These are phyloP conservation scores for Chaenogobius annularis DNA, from an alignment of 2,113 vertebrate species.

Conservation along the genomic window DNA sequence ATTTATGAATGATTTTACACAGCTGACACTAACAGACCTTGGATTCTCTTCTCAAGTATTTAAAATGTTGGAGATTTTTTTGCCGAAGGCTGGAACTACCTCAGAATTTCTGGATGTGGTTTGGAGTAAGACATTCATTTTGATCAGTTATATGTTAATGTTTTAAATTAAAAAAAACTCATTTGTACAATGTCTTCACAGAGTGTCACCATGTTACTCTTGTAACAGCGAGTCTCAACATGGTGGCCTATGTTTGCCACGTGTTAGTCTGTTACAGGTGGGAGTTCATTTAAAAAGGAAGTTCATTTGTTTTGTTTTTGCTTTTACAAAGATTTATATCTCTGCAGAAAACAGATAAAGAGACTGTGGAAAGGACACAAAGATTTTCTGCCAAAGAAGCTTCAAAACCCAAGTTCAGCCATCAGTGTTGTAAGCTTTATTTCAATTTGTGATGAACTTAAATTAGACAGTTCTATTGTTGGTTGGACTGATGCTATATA, in stretches of 20 bases:
- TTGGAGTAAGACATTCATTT: conserved; percentile 61
- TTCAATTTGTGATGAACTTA: neutral
- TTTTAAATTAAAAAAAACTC: neutral
- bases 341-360: conserved; percentile 84
- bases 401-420: conserved; percentile 74
- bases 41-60: conserved; percentile 59
- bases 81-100: neutral
- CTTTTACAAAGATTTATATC: neutral
- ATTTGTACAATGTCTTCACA: conserved; percentile 42
- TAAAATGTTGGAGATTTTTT: neutral
- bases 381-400: conserved; percentile 80
- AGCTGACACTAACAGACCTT: conserved; percentile 76
- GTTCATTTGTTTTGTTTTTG: neutral
- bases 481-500: neutral
- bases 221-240: conserved; percentile 78
- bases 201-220: conserved; percentile 82
- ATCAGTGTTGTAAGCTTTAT: conserved; percentile 78
- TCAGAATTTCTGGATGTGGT: conserved; percentile 66
- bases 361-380: conserved; percentile 85
- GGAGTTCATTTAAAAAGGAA: neutral
- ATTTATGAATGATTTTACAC: neutral
- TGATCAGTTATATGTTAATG: neutral
- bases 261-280: conserved; percentile 88
- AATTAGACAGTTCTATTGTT: neutral
- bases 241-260: conserved; percentile 83